Evolutionary conservation across 1,140 invertebrate genomes (phyloP), one percentile per base, ranked within the genome.

Genomic region (Bombus waltoni): DNA sequence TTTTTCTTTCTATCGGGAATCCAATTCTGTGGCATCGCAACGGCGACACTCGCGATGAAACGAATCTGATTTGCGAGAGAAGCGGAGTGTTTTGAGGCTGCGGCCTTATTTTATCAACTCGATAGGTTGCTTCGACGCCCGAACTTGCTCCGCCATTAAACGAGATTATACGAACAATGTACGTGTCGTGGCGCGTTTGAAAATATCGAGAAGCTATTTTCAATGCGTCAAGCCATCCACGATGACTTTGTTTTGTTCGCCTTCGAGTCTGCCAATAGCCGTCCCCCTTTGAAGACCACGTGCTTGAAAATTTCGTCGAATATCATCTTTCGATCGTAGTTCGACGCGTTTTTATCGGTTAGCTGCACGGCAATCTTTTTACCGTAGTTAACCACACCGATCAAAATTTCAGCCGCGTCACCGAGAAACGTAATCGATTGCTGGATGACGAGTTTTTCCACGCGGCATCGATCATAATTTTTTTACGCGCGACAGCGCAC

Each of bases 391-490:
- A 78, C 62, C 38, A 42, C 53, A 13, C 38, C 28, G 59, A 42
- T 65, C 15, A 65, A 78, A 78, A 78, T 78, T 59, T 62, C 75
- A 42, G 28, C 57, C 75, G 35, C 28, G 75, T 77, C 75, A 77
- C 53, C 25, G 35, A 40, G 53, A 40, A 77, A 59, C 75, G 75
- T 77, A 77, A 77, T 77, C 75, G 75, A 62, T 62, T 62, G 57
- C 25, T n/a, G 13, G 75, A 77, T 77, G 57, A 42, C 59, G 38
- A 77, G 38, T 78, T 78, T 78, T 78, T 78, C 59, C 75, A 44
- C 75, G 57, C 59, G n/a, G 75, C 75, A 77, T 77, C 75, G 75
- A 78, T 78, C 75, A 76, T 76, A 15, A 78, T 78, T 78, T 78
- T 78, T 78, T 78, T 15, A 78, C 57, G 59, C 57, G 57, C 40